Evolutionary conservation across 92 coral and sea anemone genomes (phyloP), one percentile per base, ranked within the genome.

Genomic region (Porites lobata): DNA sequence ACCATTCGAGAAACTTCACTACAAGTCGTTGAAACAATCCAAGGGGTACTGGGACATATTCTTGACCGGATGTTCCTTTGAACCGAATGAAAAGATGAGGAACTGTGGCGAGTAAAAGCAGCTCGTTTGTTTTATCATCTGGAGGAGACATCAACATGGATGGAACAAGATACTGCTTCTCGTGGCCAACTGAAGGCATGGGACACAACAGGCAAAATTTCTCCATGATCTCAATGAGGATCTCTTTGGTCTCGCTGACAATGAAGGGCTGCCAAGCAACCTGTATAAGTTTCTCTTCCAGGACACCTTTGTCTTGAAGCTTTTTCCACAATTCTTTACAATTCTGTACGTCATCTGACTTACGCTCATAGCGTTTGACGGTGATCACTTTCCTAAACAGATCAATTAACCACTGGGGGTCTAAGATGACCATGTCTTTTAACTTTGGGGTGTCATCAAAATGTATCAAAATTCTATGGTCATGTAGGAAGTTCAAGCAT

Each of bases 401-500:
- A 76, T 93, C 84, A 50, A 90, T 65, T 69, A 93, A 70, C 96
- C 92, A 90, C 54, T 83, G 80, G 9, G 82, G 85, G 76, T 90
- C 87, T 50, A 93, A 78, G 29, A 93, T 81, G 6, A 93, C 89
- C 21, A 66, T 9, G 3, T 32, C 38, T 6, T 61, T 15, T 8
- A 77, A 77, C 68, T 59, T 65, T 18, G 54, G 19, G 2, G 90
- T 86, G 21, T 61, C 92, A 19, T 70, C 72, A 75, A 86, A 88
- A 56, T 90, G 79, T 1, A 93, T 85, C 17, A 93, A 58, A 29
- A 87, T 73, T 21, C 89, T 79, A 50, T 81, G 85, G 61, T 90
- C 91, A 58, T 90, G 96, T 9, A 93, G 38, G 56, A 85, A 93
- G 79, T 75, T 69, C n/a, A n/a, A n/a, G n/a, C n/a, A n/a, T n/a